Conservation (phyloP, 2,113 vertebrate genomes). For the Bufo gargarizans region DNA sequence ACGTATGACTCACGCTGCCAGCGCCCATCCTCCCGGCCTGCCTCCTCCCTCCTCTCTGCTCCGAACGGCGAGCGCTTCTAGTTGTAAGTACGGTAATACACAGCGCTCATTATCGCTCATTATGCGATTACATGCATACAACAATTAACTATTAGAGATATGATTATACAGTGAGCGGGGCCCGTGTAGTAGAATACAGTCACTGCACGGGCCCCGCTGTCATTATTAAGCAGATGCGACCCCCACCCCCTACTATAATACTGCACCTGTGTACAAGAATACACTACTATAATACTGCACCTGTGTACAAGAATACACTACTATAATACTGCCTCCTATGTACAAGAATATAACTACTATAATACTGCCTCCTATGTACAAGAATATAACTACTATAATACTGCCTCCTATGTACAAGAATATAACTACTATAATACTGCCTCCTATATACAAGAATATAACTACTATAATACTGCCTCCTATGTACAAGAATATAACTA, state of each 20-base stretch:
- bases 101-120: too few species aligned
- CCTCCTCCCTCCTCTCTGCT: too few species aligned
- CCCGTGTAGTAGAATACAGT: too few species aligned
- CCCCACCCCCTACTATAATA: slow-evolving; percentile 10
- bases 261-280: background rate
- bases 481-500: slow-evolving; percentile 2
- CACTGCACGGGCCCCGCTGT: too few species aligned
- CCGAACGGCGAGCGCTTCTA: too few species aligned
- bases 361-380: slow-evolving; percentile 1
- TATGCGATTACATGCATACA: too few species aligned
- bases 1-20: too few species aligned
- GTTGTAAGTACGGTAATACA: too few species aligned
- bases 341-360: slow-evolving; percentile 10
- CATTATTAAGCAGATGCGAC: too few species aligned
- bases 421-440: slow-evolving; percentile 6
- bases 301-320: slow-evolving; percentile 5
- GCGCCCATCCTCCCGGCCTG: too few species aligned
- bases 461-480: background rate
- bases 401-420: background rate
- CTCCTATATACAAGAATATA: background rate
- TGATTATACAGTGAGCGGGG: too few species aligned
- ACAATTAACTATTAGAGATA: too few species aligned
- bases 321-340: slow-evolving; percentile 10
- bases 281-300: slow-evolving; percentile 3
- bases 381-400: slow-evolving; percentile 10